phyloP scores from a whole-genome alignment of 2,888 invertebrate species.

The Caenorhabditis wallacei region DNA sequence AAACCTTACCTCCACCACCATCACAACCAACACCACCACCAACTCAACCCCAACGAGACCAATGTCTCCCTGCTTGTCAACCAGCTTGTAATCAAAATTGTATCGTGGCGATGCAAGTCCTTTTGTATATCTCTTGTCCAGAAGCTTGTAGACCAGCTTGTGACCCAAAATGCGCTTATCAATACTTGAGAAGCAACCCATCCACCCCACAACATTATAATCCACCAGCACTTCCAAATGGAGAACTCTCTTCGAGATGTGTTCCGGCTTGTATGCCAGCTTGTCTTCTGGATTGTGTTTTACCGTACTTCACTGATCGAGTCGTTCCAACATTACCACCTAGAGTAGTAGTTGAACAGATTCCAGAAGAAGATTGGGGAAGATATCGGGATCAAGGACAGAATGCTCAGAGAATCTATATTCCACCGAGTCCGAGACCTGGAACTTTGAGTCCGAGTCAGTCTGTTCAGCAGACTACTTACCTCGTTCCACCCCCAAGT shows the following conservation, averaged over 20 bases:
- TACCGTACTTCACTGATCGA: conserved; percentile 52
- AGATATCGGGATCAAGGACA: conserved; percentile 19
- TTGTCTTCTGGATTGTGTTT: conserved; percentile 57
- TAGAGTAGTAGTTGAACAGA: conserved; percentile 49
- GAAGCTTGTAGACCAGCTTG: conserved; percentile 59
- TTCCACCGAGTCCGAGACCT: conserved; percentile 1
- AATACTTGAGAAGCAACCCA: conserved; percentile 37
- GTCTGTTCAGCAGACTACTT: background rate
- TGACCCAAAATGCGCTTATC: conserved; percentile 54
- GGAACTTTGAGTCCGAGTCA: background rate
- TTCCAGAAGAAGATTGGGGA: conserved; percentile 29
- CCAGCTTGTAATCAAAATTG: conserved; percentile 56
- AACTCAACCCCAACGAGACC: conserved; percentile 24
- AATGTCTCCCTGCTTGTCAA: conserved; percentile 61
- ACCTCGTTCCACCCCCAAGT: background rate
- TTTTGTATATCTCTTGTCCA: conserved; percentile 57
- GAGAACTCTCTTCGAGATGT: conserved; percentile 25
- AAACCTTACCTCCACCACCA: conserved; percentile 8
- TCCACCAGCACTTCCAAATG: conserved; percentile 21
- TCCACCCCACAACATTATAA: conserved; percentile 45
- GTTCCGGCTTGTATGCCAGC: conserved; percentile 64
- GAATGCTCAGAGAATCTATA: background rate
- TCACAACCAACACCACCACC: conserved; percentile 19
- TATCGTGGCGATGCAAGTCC: conserved; percentile 52
- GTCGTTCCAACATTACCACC: conserved; percentile 24